Base-by-base conservation (phyloP, 1,140 invertebrate genomes). In the Drosophila bipectinata region DNA sequence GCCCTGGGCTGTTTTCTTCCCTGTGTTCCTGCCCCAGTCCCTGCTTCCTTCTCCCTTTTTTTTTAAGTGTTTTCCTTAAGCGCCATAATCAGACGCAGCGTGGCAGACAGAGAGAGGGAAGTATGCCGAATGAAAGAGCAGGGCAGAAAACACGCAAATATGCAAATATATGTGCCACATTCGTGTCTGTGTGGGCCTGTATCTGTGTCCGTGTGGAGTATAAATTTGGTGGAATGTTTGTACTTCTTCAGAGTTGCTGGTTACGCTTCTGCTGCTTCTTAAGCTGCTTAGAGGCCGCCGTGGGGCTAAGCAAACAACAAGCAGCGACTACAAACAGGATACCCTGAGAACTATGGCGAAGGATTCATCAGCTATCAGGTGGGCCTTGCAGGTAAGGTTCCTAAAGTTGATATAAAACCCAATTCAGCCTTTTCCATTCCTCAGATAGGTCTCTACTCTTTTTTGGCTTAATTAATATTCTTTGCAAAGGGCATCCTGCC, bases 11-110 rank as follows among this genome's bases (percentile, higher is more conserved):
- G n/a, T 55, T 67, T 48, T 55, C 41, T 44, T 34, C 52, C 44
- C 44, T 9, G 15, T 45, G 30, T 37, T 54, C n/a, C 53, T 24
- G 54, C n/a, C 34, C 34, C 34, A 12, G 15, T 49, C 48, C 14
- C 37, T 18, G 15, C 18, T 15, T 49, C 12, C 3, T 14, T 28
- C 24, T 4, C 21, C 9, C 45, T 51, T 59, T 54, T 77, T 77
- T 87, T 87, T 88, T 88, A 88, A 88, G 83, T 88, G 83, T 88
- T 88, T 71, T 88, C 83, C 76, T 88, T 88, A 88, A 88, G 83
- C 83, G 83, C 83, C 79, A 79, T 88, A 88, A 88, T 88, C 83
- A 88, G 84, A 79, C 83, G 79, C 84, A 88, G 79, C 79, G 85
- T 67, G 78, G 6, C 68, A 56, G n/a, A 14, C 30, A 39, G 44